Evolutionary conservation across 2,888 invertebrate genomes (phyloP), one percentile per base, ranked within the genome.

Genomic region (Tortrix viridana): DNA sequence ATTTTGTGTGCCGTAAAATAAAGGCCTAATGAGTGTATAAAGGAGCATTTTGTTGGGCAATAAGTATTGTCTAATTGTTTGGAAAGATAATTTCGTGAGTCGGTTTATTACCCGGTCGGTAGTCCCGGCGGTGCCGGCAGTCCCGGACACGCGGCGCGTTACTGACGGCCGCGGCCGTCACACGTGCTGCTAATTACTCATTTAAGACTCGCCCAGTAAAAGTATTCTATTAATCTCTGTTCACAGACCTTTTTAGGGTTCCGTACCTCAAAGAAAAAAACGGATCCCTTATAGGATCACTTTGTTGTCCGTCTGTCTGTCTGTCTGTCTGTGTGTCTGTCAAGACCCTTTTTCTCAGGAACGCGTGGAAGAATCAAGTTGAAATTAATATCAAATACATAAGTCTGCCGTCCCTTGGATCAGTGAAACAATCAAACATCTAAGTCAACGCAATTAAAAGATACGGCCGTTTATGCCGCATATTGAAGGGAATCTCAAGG

Each of bases 101-200:
- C 79, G 84, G 85, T 87, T 85, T 87, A 87, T 87, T 85, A 84
- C 84, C 76, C 75, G 74, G 32, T 12, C 32, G 32, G 7, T 26
- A 26, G 26, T 72, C 75, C 81, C 81, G 79, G 72, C 77, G 76
- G 62, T 52, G 62, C 66, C 71, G 69, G 79, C 80, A 77, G 80
- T 80, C 77, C 74, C 75, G 76, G 74, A 62, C 82, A 78, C 76
- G 79, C 82, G 81, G 83, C 76, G 80, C 78, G 79, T 78, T 81
- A 78, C 80, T 82, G 86, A 86, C 81, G 83, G 82, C 79, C 7
- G 71, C 70, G 68, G 72, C 73, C 72, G 72, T 66, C 85, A 87
- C 88, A 88, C 80, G 81, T 87, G 86, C 79, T 76, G 72, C 86
- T 89, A 88, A 90, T 89, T 85, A 82, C 85, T 82, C 79, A 82